phyloP scores from a whole-genome alignment of 64 coral and sea anemone species.

The Montipora capricornis region DNA sequence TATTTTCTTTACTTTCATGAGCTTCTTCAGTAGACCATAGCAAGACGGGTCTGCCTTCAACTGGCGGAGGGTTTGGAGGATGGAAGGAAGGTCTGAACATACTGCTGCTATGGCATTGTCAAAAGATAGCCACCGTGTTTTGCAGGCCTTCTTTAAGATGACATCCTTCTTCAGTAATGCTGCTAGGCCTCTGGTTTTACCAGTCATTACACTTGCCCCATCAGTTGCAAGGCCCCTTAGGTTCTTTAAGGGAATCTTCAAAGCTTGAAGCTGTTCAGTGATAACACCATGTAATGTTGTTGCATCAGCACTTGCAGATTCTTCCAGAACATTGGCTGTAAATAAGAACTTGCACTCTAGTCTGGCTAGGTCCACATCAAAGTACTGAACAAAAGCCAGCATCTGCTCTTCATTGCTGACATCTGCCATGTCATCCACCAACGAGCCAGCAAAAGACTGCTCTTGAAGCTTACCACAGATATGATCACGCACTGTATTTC shows the following conservation, averaged over 20 bases:
- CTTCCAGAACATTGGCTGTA: constrained; percentile 67
- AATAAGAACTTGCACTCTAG: constrained; percentile 59
- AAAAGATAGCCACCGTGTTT: constrained; percentile 56
- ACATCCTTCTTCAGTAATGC: constrained; percentile 35
- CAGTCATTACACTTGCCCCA: constrained; percentile 62
- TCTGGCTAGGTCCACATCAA: constrained; percentile 43
- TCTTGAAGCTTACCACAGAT: background rate
- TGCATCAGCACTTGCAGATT: constrained; percentile 56
- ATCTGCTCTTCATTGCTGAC: constrained; percentile 6
- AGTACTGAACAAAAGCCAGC: constrained; percentile 47
- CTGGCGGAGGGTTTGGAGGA: background rate
- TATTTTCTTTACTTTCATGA: constrained; percentile 11
- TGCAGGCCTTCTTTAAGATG: constrained; percentile 50
- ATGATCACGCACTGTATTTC: constrained; percentile 3
- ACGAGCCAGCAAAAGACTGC: background rate
- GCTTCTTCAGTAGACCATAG: constrained; percentile 25
- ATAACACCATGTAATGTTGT: constrained; percentile 36
- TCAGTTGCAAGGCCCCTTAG: constrained; percentile 48
- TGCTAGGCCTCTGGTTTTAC: constrained; percentile 54
- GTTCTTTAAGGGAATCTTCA: constrained; percentile 54
- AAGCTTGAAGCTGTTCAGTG: constrained; percentile 13
- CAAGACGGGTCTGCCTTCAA: constrained; percentile 18
- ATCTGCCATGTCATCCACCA: constrained; percentile 36
- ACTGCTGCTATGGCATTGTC: constrained; percentile 21
- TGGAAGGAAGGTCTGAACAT: background rate